Base-by-base conservation (phyloP, 2,797 vertebrate genomes). In the Chelidonichthys spinosus region DNA sequence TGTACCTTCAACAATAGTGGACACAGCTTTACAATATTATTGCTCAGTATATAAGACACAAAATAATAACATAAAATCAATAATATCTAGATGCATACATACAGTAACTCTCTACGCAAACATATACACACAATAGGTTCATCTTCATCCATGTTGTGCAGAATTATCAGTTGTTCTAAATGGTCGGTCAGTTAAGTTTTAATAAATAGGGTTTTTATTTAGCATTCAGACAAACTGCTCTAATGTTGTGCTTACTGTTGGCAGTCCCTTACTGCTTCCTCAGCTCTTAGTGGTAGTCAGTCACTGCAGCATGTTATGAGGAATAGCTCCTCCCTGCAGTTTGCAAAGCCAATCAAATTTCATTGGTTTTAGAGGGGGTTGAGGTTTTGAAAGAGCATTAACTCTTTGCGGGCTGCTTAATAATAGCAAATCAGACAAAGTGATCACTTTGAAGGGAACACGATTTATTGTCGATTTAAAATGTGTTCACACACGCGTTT, bases 271-370 rank as follows among this genome's bases (percentile, higher is more conserved):
- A 74, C 78, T 87, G 87, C 86, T 82, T 88, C 83, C 82, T 89
- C 84, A 75, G 86, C 85, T 88, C 83, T 86, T 88, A 82, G 89
- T 85, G 88, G 82, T 76, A 83, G 89, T 85, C 90, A 83, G 89
- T 85, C 90, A 92, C 91, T 93, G 91, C 92, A 92, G 89, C 89
- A 92, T 90, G 86, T 87, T 89, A 84, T 86, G 81, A 90, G 77
- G 82, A 83, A 79, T 86, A 36, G 85, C 90, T 92, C 92, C 93
- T 89, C 92, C 92, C 90, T 87, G 87, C 89, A 87, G 85, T 75
- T 69, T 66, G 74, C 72, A 81, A 79, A 88, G 82, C 93, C 92
- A 92, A 94, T 93, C 87, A 87, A 37, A 89, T 86, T 75, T 69
- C 76, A 76, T 75, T 10, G 15, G 46, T 80, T 89, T 85, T 74